Evolutionary conservation across 1,140 invertebrate genomes (phyloP).

Genomic region (Trypoxylus dichotomus): DNA sequence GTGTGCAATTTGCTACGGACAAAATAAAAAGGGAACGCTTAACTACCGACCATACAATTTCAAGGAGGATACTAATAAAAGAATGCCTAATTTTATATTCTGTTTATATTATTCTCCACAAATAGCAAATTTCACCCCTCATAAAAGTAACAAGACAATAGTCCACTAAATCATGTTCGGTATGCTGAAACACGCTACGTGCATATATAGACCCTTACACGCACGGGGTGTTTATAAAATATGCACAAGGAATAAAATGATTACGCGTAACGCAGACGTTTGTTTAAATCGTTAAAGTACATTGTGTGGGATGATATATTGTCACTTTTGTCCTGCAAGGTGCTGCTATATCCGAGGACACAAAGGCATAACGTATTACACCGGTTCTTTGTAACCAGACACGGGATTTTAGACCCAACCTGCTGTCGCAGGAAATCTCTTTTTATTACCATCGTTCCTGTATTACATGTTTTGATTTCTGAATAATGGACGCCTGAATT

Average conservation of each 20-base stretch:
- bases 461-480: constrained; percentile 24
- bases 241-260: constrained; percentile 37
- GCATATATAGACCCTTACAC: background rate
- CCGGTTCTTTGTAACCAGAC: constrained; percentile 38
- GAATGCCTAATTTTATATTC: constrained; percentile 29
- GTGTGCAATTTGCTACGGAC: background rate
- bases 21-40: background rate
- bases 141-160: constrained; percentile 30
- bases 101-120: constrained; percentile 20
- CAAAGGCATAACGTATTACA: constrained; percentile 49
- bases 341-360: constrained; percentile 46
- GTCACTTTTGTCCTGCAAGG: constrained; percentile 43
- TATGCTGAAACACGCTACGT: constrained; percentile 16
- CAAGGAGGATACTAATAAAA: constrained; percentile 24
- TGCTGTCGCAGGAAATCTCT: constrained; percentile 28
- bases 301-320: constrained; percentile 43
- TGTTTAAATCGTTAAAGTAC: constrained; percentile 41
- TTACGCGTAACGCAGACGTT: constrained; percentile 42
- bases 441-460: constrained; percentile 18
- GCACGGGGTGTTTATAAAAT: constrained; percentile 33
- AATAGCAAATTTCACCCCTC: constrained; percentile 30
- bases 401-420: constrained; percentile 32
- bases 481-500: constrained; percentile 26
- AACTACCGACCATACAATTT: constrained; percentile 6
- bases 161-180: constrained; percentile 9